phyloP scores from a whole-genome alignment of 2,113 vertebrate genomes.

The Origma solitaria region DNA sequence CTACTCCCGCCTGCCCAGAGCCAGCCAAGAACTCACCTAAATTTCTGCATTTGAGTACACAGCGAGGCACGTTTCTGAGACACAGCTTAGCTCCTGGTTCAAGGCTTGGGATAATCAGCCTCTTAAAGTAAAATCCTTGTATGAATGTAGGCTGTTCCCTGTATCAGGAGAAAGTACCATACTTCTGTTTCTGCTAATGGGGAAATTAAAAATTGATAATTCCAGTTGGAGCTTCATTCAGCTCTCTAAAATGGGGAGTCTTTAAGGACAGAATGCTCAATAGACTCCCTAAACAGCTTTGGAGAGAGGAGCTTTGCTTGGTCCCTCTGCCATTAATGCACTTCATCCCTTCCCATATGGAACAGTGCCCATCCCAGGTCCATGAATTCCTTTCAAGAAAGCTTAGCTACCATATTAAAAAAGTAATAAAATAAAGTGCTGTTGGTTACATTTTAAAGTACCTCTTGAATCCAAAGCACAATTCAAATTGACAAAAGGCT shows the following conservation, averaged over 20 bases:
- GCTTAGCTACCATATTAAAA: neutral
- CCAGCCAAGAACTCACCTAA: neutral
- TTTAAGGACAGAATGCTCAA: neutral
- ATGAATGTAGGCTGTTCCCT: neutral
- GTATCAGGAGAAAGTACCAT: neutral
- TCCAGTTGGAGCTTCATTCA: neutral
- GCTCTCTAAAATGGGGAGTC: neutral
- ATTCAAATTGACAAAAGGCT: constrained; percentile 29
- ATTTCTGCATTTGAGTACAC: neutral
- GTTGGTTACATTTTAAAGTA: neutral
- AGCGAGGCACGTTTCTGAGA: neutral
- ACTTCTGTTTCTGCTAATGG: constrained; percentile 35
- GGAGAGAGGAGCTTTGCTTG: neutral
- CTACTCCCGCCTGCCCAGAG: neutral
- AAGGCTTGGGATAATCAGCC: neutral
- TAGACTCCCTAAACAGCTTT: neutral
- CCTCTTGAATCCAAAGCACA: constrained; percentile 12
- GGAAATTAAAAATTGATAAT: constrained; percentile 45
- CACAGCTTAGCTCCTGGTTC: neutral
- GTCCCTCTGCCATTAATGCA: neutral
- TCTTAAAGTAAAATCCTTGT: neutral
- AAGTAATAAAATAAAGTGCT: neutral
- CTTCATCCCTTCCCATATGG: neutral
- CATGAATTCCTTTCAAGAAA: neutral
- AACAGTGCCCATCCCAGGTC: neutral